Evolutionary conservation across 2,888 invertebrate genomes (phyloP).

Genomic region (Idaea aversata): DNA sequence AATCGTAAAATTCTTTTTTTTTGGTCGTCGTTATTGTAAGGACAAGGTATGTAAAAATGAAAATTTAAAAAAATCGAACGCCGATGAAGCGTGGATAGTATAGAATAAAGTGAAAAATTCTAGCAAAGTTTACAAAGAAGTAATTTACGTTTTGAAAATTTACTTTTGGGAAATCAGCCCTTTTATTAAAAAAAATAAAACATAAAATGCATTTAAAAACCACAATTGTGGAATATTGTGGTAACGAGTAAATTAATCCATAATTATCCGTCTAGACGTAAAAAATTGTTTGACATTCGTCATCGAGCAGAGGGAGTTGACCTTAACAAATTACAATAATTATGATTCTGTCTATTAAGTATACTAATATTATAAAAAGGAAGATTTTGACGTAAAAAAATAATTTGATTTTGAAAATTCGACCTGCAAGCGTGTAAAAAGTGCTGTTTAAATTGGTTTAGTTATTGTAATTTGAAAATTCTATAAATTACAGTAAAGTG

Average conservation of each 20-base stretch:
- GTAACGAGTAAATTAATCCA: slow-evolving; percentile 5
- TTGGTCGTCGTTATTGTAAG: not conserved
- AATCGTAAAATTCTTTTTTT: not conserved
- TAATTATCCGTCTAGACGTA: slow-evolving; percentile 11
- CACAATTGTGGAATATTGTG: not conserved
- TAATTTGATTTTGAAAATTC: too few relatives aligned
- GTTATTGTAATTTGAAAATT: too few relatives aligned
- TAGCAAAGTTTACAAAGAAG: too few relatives aligned
- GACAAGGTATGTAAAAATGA: too few relatives aligned
- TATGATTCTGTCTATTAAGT: not conserved
- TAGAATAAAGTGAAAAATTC: too few relatives aligned
- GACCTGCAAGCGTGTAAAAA: too few relatives aligned
- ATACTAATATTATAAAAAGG: not conserved
- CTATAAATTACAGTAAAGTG: too few relatives aligned
- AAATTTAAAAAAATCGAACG: too few relatives aligned
- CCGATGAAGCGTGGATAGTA: too few relatives aligned
- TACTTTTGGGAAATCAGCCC: not conserved
- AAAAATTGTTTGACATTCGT: slow-evolving; percentile 12
- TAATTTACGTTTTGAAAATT: not conserved
- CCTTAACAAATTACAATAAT: not conserved
- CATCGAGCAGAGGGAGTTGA: not conserved
- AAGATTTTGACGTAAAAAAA: too few relatives aligned
- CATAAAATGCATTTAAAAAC: not conserved
- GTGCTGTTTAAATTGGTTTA: too few relatives aligned
- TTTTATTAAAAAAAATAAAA: not conserved